Conservation (phyloP, 2,797 vertebrate species). For the Atherinosoma microstoma region DNA sequence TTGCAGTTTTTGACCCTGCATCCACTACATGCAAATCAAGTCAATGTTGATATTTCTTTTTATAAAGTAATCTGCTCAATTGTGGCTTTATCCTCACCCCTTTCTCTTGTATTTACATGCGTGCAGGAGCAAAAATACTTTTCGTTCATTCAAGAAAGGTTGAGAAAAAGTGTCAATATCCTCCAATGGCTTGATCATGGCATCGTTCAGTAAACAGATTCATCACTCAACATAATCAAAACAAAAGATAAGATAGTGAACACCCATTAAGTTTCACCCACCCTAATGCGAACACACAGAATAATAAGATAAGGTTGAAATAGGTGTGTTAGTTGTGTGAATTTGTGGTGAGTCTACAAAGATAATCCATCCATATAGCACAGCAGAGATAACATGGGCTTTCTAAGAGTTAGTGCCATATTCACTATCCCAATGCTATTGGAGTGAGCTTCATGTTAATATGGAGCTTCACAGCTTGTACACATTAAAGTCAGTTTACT, state of each 20-base stretch:
- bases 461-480: slow-evolving; percentile 1
- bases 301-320: neutral
- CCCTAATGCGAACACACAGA: neutral
- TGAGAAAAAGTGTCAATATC: neutral
- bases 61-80: neutral
- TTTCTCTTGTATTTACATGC: neutral
- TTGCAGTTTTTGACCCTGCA: neutral
- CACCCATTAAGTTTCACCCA: neutral
- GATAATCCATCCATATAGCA: slow-evolving; percentile 2
- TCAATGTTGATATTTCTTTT: neutral
- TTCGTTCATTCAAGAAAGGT: neutral
- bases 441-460: neutral
- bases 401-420: slow-evolving; percentile 1
- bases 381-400: neutral
- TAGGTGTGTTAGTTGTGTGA: too few species aligned
- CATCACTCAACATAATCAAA: neutral
- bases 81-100: neutral
- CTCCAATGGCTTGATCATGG: neutral
- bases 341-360: neutral
- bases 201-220: neutral
- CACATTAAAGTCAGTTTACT: slow-evolving; percentile 3
- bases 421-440: neutral
- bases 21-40: neutral
- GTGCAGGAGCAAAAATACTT: neutral
- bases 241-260: neutral